phyloP scores from a whole-genome alignment of 2,888 invertebrate species.

The Cistogaster globosa region DNA sequence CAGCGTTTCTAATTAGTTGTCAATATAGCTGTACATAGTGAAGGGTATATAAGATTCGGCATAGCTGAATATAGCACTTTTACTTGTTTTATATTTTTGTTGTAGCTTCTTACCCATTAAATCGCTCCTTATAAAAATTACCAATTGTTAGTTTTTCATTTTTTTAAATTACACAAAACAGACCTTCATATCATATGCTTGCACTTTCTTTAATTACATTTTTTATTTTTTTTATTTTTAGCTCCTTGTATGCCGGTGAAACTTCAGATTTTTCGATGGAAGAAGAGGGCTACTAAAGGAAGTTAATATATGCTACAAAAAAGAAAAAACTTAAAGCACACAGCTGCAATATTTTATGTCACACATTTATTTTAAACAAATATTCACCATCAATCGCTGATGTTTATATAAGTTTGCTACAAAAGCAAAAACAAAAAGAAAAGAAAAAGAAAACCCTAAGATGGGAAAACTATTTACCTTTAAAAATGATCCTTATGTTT shows the following conservation, averaged over 20 bases:
- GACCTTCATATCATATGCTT: too few species aligned
- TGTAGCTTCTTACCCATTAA: too few species aligned
- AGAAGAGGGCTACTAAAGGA: slow-evolving; percentile 87
- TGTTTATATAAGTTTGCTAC: slow-evolving; percentile 30
- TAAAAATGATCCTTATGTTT: slow-evolving; percentile 61
- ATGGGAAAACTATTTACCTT: slow-evolving; percentile 16
- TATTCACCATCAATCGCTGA: background rate
- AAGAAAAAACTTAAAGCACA: background rate
- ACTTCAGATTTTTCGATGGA: slow-evolving; percentile 94
- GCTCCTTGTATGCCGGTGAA: slow-evolving; percentile 91
- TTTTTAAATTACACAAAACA: too few species aligned
- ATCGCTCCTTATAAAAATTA: too few species aligned
- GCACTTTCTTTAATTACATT: too few species aligned
- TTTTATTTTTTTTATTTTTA: slow-evolving; percentile 81
- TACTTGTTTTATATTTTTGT: too few species aligned
- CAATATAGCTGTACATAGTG: too few species aligned
- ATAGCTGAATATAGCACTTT: too few species aligned
- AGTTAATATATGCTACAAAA: background rate
- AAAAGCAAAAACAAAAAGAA: slow-evolving; percentile 20
- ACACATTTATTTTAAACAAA: slow-evolving; percentile 19
- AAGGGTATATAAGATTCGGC: too few species aligned
- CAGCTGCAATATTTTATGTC: slow-evolving; percentile 5
- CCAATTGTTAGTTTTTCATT: too few species aligned
- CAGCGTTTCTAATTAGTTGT: too few species aligned
- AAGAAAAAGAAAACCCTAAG: background rate